A percentile compares a stretch with the other conserved stretches of the same genome.
phyloP scores from a whole-genome alignment of 2,113 vertebrate genomes.

The Lycocorax pyrrhopterus region DNA sequence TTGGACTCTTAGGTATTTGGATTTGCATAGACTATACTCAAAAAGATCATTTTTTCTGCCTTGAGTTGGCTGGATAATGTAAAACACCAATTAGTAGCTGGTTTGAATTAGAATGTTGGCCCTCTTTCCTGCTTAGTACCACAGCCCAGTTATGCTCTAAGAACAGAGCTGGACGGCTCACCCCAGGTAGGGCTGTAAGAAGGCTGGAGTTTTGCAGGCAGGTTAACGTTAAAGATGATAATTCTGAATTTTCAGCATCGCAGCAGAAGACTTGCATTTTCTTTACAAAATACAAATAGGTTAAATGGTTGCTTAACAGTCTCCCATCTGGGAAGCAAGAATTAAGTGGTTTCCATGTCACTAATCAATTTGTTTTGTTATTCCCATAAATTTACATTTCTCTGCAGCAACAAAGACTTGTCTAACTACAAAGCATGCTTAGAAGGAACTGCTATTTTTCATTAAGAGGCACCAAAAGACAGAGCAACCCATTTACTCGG shows the following conservation, averaged over 20 bases:
- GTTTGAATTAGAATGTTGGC: background rate
- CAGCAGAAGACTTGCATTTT: background rate
- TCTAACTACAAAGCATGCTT: background rate
- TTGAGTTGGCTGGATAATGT: background rate
- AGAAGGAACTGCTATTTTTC: conserved; percentile 1
- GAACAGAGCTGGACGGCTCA: background rate
- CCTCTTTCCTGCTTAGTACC: background rate
- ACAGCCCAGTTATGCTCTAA: background rate
- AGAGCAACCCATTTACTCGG: background rate
- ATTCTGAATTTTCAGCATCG: background rate
- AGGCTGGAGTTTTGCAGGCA: background rate
- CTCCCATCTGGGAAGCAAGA: background rate
- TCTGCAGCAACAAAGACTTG: conserved; percentile 10
- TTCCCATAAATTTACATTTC: background rate
- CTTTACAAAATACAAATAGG: background rate
- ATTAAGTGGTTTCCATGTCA: conserved; percentile 33
- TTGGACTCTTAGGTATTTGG: background rate
- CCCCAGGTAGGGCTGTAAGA: rapidly evolving
- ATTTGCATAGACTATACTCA: background rate
- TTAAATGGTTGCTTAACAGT: background rate
- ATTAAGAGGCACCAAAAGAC: conserved; percentile 6
- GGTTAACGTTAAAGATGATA: background rate
- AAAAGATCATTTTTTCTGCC: background rate
- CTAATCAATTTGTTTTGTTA: conserved; percentile 34
- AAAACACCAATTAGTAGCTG: background rate